Evolutionary conservation across 2,888 invertebrate species (phyloP).

Genomic region (Drosophila limbata): DNA sequence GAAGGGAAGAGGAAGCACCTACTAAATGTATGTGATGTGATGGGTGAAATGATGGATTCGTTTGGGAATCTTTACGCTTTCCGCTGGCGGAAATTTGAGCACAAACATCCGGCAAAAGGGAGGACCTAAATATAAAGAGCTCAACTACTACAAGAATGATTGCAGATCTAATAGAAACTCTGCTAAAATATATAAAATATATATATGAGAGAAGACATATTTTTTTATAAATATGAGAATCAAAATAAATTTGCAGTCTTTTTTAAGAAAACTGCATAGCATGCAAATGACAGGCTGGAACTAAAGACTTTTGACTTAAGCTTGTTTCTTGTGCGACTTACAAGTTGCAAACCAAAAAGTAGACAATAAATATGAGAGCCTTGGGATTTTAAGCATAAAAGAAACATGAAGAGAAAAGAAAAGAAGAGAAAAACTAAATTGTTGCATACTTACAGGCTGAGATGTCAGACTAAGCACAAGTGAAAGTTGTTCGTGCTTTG

Average conservation of each 20-base stretch:
- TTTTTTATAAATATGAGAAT: not conserved
- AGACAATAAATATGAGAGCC: constrained; percentile 17
- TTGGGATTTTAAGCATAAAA: constrained; percentile 21
- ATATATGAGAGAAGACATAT: too few relatives aligned
- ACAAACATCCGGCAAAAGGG: constrained; percentile 37
- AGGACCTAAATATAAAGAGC: constrained; percentile 19
- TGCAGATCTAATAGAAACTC: not conserved
- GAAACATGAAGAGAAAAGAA: constrained; percentile 12
- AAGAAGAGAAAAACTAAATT: constrained; percentile 36
- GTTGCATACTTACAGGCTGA: constrained; percentile 61
- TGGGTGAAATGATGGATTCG: constrained; percentile 54
- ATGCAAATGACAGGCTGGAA: constrained; percentile 34
- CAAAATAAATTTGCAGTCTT: not conserved
- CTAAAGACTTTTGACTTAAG: constrained; percentile 59
- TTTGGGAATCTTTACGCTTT: constrained; percentile 18
- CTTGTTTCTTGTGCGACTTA: constrained; percentile 29
- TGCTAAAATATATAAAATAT: not conserved
- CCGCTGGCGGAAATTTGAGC: constrained; percentile 60
- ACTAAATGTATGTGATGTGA: constrained; percentile 32
- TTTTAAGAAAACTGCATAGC: constrained; percentile 19
- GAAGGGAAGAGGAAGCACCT: not conserved
- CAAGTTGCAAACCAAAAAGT: constrained; percentile 22
- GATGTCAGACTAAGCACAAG: constrained; percentile 61
- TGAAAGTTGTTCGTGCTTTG: constrained; percentile 69
- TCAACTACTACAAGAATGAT: not conserved